These are phyloP conservation scores for Pristis pectinata DNA, from an alignment of 2,797 vertebrate genomes.

Conservation along the genomic window DNA sequence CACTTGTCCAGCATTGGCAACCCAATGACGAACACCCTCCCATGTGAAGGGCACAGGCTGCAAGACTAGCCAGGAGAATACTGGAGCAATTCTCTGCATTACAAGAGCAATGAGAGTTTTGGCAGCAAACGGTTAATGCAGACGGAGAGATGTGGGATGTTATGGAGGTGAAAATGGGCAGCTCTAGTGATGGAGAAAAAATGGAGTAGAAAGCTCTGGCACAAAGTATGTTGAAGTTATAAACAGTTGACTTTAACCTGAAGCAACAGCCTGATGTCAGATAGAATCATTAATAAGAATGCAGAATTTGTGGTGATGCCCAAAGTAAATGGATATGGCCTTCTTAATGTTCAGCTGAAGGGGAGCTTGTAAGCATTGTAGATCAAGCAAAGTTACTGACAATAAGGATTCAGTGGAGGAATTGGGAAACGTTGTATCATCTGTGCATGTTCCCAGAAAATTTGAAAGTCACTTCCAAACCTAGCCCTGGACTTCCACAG, in stretches of 20 bases:
- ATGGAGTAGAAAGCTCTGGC: background rate
- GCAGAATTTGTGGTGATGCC: background rate
- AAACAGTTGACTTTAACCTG: background rate
- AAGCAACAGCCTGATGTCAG: background rate
- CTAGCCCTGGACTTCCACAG: too few relatives aligned
- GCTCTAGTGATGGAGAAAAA: background rate
- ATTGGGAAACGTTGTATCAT: background rate
- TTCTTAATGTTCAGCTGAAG: background rate
- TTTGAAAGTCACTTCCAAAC: background rate
- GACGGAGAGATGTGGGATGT: background rate
- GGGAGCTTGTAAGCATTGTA: background rate
- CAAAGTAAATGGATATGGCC: background rate
- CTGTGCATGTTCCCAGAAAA: background rate
- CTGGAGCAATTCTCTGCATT: background rate
- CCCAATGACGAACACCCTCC: too few relatives aligned
- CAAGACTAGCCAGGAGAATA: background rate
- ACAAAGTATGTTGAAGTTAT: background rate
- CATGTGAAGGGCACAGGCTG: background rate
- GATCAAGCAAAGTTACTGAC: background rate
- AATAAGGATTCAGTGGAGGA: background rate
- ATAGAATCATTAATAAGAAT: background rate
- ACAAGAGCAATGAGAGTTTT: background rate
- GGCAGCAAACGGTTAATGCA: background rate
- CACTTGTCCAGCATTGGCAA: too few relatives aligned
- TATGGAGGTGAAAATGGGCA: background rate